Evolutionary conservation across 2,113 vertebrate species (phyloP), one percentile per base, ranked within the genome.

Genomic region (Thamnophis sirtalis): DNA sequence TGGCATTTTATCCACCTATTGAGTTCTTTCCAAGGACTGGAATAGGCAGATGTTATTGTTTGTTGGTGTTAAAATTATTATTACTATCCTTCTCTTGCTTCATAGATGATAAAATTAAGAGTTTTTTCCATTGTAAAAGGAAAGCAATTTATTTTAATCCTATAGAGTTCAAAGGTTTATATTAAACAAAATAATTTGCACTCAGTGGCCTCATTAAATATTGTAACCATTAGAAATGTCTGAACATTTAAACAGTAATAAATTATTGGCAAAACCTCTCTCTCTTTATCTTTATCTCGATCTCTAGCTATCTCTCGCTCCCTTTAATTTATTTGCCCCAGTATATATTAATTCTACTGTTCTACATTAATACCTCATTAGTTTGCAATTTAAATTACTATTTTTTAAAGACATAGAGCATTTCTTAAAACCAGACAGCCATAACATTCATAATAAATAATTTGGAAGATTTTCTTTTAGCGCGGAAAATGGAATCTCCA

Each of bases 311-410:
- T n/a, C 28, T 68, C 63, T 68, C 5, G 4, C 28, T 68, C 63
- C 63, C 11, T 68, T n/a, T 68, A n/a, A 68, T 68, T 68, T 68
- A 68, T 88, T 68, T 95, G 80, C 88, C 10, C 53, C 90, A 26
- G 10, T 10, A 24, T 58, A 92, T 8, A 93, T 89, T 33, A 95
- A 90, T 60, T 88, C 87, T 0, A 0, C 89, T 93, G 92, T 93
- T 96, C 92, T 92, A 94, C 92, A 95, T 92, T 95, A 92, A 95
- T 93, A 22, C 4, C 55, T 80, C 68, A 50, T 60, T 86, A 87
- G 43, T 53, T 48, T 87, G 58, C 90, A 86, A 63, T 50, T 93
- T 80, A 53, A 43, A 80, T 80, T 80, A 19, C 28, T 84, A 87
- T 51, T 89, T 92, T 93, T 93, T 92, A 90, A 86, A 48, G 51